Base-by-base conservation (phyloP, 2,888 invertebrate species). In the Epinotia nisella region DNA sequence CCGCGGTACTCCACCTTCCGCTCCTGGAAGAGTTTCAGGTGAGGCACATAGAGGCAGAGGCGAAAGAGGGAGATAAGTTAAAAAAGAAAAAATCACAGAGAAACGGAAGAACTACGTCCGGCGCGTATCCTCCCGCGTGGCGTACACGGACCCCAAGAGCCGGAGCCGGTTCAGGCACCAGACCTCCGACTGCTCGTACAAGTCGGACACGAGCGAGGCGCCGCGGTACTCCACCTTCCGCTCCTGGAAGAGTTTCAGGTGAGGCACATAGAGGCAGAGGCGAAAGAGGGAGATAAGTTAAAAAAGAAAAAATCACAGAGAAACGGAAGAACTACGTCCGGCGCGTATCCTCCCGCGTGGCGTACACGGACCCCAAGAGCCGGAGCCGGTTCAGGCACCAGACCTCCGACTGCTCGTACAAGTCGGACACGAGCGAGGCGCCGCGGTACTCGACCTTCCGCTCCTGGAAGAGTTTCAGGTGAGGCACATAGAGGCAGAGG, bases 81-180 rank as follows among this genome's bases (percentile, higher is more conserved):
- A n/a, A n/a, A n/a, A n/a, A n/a, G n/a, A n/a, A n/a, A n/a, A n/a
- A n/a, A n/a, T 95, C 35, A 95, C 95, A 0, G 95, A 95, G 78
- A 95, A 95, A 70, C 89, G 96, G 0, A 96, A 96, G 82, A 95
- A 94, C 79, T 96, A 96, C 92, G 95, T 96, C 0, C 90, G 95
- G 0, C 90, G 96, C 9, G 95, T 96, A 1, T 95, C 95, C 0
- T 94, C 94, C 0, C 89, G 94, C 56, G 94, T 94, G 3, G 94
- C 94, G 0, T 92, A 92, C 59, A 75, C 92, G 61, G 92, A 93
- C 74, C 87, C 87, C 0, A 87, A 86, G 53, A 87, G 85, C 75
- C 81, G 87, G 2, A 78, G 79, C 2, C 79, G 92, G 0, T 87
- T 82, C 77, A 76, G 93, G 0, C 90, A 92, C 67, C 92, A 92